Evolutionary conservation across 2,888 invertebrate species (phyloP).

Genomic region (Troglohyphantes excavatus): DNA sequence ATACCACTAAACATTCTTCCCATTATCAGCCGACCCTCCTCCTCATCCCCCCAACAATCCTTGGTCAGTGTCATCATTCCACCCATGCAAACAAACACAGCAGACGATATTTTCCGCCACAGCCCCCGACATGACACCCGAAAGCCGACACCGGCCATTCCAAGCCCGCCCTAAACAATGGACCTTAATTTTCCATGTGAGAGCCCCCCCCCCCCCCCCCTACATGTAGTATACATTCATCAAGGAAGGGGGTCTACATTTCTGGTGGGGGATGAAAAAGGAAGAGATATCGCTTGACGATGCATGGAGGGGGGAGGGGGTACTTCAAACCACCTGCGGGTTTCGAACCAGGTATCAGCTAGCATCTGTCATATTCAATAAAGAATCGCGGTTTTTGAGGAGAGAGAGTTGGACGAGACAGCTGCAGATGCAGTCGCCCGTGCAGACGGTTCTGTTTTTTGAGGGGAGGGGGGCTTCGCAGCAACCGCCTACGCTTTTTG

Average conservation of each 20-base stretch:
- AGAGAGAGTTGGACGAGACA: conserved; percentile 25
- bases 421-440: conserved; percentile 53
- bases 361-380: conserved; percentile 74
- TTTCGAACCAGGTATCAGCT: conserved; percentile 69
- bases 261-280: too few species aligned
- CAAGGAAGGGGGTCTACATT: neutral
- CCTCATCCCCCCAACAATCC: too few species aligned
- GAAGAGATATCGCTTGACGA: neutral
- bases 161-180: conserved; percentile 46
- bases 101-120: too few species aligned
- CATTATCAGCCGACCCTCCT: too few species aligned
- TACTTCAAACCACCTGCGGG: conserved; percentile 61
- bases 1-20: too few species aligned
- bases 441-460: conserved; percentile 11
- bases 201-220: neutral
- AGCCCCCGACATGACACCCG: neutral
- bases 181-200: conserved; percentile 57
- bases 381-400: conserved; percentile 39
- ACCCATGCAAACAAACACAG: too few species aligned
- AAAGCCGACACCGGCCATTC: conserved; percentile 21
- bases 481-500: conserved; percentile 23
- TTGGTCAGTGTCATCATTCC: too few species aligned
- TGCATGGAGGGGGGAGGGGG: neutral
- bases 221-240: neutral
- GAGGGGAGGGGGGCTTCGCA: neutral